Evolutionary conservation across 30 jellyfish, hydroid and myxozoan genomes (phyloP).

Genomic region (Hydra vulgaris): DNA sequence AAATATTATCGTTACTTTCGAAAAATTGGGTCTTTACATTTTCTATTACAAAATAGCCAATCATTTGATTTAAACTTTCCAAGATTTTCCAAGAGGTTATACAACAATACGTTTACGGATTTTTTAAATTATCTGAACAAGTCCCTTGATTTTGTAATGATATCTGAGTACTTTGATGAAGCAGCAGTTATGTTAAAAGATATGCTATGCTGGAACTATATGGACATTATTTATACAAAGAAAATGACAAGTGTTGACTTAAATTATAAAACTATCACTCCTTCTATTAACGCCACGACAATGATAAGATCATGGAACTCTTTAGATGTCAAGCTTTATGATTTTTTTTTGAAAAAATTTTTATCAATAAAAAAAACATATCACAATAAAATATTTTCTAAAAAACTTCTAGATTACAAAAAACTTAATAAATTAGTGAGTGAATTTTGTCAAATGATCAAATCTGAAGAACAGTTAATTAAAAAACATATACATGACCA

Average conservation of each 20-base stretch:
- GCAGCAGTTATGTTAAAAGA: slow-evolving; percentile 40
- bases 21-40: neutral
- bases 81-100: slow-evolving; percentile 3
- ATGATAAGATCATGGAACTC: slow-evolving; percentile 12
- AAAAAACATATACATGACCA: no score
- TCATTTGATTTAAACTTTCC: slow-evolving; percentile 40
- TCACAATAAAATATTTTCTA: slow-evolving; percentile 29
- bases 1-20: slow-evolving; percentile 5
- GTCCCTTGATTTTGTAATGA: slow-evolving; percentile 47
- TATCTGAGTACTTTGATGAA: slow-evolving; percentile 62
- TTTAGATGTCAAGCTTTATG: slow-evolving; percentile 39
- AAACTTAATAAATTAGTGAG: slow-evolving; percentile 15
- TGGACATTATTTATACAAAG: slow-evolving; percentile 50
- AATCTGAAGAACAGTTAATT: slow-evolving; percentile 1
- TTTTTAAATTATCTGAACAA: slow-evolving; percentile 37
- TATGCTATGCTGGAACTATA: slow-evolving; percentile 40
- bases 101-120: slow-evolving; percentile 5
- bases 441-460: slow-evolving; percentile 13
- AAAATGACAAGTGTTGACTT: slow-evolving; percentile 17
- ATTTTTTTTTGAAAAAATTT: slow-evolving; percentile 34
- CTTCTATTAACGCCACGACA: neutral
- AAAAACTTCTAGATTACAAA: slow-evolving; percentile 42
- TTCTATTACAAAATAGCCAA: slow-evolving; percentile 42
- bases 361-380: slow-evolving; percentile 1
- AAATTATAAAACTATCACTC: neutral